Conservation (phyloP, 2,113 vertebrate species). For the Pimephales promelas region DNA sequence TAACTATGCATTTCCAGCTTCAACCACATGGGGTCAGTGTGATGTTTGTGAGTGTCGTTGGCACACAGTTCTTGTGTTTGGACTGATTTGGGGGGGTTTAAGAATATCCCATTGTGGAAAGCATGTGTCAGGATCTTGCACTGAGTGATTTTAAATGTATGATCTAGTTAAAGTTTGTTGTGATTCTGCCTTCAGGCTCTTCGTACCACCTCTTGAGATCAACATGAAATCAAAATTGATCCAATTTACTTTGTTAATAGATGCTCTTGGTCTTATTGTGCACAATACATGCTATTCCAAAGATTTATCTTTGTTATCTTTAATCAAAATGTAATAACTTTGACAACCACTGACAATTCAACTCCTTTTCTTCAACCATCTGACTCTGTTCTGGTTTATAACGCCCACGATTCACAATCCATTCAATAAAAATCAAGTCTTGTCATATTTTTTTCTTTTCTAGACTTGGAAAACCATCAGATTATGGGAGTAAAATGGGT, state of each 20-base stretch:
- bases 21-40: constrained; percentile 62
- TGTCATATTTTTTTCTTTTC: not conserved
- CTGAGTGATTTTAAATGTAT: constrained; percentile 1
- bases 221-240: constrained; percentile 1
- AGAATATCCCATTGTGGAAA: not conserved
- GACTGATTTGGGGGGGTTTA: not conserved
- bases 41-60: constrained; percentile 11
- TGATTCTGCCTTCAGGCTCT: not conserved
- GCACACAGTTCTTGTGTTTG: not conserved
- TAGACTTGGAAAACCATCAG: not conserved
- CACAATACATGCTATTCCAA: not conserved
- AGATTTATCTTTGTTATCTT: not conserved
- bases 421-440: not conserved
- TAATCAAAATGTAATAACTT: constrained; percentile 8
- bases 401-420: not conserved
- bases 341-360: not conserved
- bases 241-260: not conserved
- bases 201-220: not conserved
- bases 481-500: not conserved
- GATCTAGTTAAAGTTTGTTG: not conserved
- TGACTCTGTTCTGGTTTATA: not conserved
- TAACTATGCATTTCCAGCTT: constrained; percentile 11
- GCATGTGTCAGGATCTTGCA: not conserved
- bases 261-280: not conserved
- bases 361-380: not conserved